Percentiles rank a stretch among this genome's conserved stretches.
Evolutionary conservation across 2,797 vertebrate genomes (phyloP).

Genomic region (Pachyuromys duprasi): DNA sequence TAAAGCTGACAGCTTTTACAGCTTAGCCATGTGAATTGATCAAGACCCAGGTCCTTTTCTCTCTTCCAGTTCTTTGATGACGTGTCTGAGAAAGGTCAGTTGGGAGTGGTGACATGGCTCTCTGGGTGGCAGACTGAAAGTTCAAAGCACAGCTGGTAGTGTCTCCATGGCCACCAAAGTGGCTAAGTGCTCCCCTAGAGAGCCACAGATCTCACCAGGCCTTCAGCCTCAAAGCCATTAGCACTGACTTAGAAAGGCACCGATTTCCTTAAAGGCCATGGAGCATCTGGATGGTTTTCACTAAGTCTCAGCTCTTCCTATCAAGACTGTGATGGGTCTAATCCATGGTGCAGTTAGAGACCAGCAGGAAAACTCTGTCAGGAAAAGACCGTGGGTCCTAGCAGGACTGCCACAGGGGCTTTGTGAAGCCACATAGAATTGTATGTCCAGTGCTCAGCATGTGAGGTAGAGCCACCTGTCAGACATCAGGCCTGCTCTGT

Average conservation of each 20-base stretch:
- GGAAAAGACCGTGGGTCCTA: neutral
- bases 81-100: constrained; percentile 1
- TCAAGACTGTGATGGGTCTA: constrained; percentile 23
- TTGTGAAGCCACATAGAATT: constrained; percentile 56
- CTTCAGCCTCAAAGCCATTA: neutral
- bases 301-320: neutral
- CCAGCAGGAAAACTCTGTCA: neutral
- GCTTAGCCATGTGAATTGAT: neutral
- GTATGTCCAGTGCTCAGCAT: constrained; percentile 35
- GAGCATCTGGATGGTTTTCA: neutral
- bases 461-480: constrained; percentile 76
- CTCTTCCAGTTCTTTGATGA: neutral
- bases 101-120: neutral
- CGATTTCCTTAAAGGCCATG: neutral
- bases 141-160: neutral
- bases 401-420: neutral
- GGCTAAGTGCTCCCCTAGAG: neutral
- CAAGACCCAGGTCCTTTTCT: neutral
- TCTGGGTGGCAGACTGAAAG: neutral
- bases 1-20: neutral
- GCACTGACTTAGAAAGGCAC: neutral
- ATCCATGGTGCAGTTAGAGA: neutral
- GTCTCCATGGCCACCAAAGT: neutral
- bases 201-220: neutral
- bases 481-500: constrained; percentile 78